Percentiles rank a stretch among this genome's conserved stretches.
phyloP scores from a whole-genome alignment of 2,113 vertebrate genomes.

The Ariopsis seemanni region DNA sequence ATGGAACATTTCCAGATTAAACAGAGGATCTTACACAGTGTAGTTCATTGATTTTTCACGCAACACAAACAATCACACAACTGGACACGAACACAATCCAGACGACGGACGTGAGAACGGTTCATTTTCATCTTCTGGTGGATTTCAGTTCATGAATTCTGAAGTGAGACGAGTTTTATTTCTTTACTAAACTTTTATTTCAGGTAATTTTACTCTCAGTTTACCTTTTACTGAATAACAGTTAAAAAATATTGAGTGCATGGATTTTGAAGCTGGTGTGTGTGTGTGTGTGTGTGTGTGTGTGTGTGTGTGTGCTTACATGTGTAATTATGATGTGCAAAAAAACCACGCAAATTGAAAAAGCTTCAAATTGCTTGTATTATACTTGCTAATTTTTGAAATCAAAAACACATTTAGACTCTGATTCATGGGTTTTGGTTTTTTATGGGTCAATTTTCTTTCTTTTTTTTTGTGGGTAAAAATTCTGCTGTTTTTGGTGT shows the following conservation, averaged over 20 bases:
- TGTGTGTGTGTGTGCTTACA: not conserved
- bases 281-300: not conserved
- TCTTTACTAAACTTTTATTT: not conserved
- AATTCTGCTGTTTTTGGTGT: not conserved
- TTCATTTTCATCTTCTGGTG: too few relatives aligned
- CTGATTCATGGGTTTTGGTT: not conserved
- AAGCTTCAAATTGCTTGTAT: not conserved
- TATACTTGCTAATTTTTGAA: not conserved
- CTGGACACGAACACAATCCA: not conserved
- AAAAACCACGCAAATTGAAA: not conserved
- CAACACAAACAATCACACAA: not conserved
- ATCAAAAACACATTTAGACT: not conserved
- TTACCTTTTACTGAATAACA: not conserved
- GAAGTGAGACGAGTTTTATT: not conserved
- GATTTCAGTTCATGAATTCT: not conserved
- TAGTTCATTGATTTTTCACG: not conserved
- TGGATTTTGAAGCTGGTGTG: not conserved
- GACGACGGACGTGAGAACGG: not conserved
- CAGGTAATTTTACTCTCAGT: not conserved
- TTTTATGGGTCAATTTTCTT: not conserved
- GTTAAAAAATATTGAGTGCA: not conserved
- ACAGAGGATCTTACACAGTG: not conserved
- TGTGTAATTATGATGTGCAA: not conserved
- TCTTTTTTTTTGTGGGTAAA: not conserved
- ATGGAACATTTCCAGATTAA: too few relatives aligned